Base-by-base conservation (phyloP, 2,113 vertebrate species). In the Hyperopisus bebe region DNA sequence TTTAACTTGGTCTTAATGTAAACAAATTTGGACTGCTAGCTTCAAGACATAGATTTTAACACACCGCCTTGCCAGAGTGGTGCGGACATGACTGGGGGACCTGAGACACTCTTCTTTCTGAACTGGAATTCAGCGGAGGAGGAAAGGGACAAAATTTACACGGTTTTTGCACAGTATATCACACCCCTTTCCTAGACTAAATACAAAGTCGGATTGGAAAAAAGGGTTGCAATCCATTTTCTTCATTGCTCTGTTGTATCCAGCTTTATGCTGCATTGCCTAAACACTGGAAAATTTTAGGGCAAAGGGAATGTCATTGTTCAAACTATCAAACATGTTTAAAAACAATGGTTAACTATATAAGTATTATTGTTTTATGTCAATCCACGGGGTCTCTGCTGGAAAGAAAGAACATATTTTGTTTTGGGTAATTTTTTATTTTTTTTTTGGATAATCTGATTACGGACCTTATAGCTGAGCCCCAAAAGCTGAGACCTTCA, bases 1-100 rank as follows among this genome's bases (percentile, higher is more conserved):
- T 95, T 96, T 95, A 90, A 93, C 93, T 95, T 94, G 93, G 89
- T 92, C 93, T 91, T 93, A 94, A 94, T 93, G 93, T 94, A 94
- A 96, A 95, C 94, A 94, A 0, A 93, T 93, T 94, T 92, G 91
- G 89, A 91, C 66, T 19, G 89, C 93, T 93, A 93, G 88, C 92
- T 87, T 93, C 66, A 92, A 91, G 91, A 89, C 91, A 84, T n/a
- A 53, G 48, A 51, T 55, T 87, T 50, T 35, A 31, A 35, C 7
- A 17, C 2, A 1, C 80, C 21, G 15, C 21, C 80, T 83, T 27
- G 84, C n/a, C 48, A 51, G 46, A 87, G 5, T 35, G 50, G 46
- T 3, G n/a, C 1, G 7, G 50, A 53, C 85, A 85, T n/a, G 27
- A 53, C 10, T 86, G 48, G 48, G 47, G 17, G 27, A 35, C 11